phyloP scores from a whole-genome alignment of 2,113 vertebrate species.

The Ranitomeya variabilis region DNA sequence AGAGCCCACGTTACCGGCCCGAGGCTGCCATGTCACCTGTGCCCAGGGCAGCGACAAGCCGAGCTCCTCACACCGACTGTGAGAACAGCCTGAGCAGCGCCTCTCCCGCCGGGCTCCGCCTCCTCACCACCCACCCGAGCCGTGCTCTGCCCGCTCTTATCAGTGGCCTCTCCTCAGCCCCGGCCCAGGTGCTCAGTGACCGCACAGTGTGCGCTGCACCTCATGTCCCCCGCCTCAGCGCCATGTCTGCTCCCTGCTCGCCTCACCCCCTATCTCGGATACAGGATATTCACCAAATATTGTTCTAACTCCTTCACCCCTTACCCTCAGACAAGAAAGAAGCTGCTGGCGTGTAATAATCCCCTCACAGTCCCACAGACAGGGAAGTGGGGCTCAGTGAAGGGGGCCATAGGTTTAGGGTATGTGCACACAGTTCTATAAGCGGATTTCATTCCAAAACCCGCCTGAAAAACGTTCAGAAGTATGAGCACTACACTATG shows the following conservation, averaged over 20 bases:
- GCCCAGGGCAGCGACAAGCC: neutral
- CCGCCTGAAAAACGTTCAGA: no score
- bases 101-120: neutral
- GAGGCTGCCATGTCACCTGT: neutral
- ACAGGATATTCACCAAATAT: conserved; percentile 40
- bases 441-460: no score
- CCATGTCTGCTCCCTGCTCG: neutral
- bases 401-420: neutral
- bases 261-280: neutral
- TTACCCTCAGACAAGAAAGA: neutral
- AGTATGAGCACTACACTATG: no score
- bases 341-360: neutral
- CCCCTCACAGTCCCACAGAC: neutral
- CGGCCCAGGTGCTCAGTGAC: no score
- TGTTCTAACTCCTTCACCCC: conserved; percentile 42
- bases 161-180: neutral
- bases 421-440: no score
- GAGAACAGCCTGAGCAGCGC: neutral
- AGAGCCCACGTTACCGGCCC: neutral
- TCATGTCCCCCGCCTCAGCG: no score
- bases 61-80: neutral
- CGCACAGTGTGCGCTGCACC: no score
- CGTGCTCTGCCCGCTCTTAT: neutral
- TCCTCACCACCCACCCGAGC: neutral
- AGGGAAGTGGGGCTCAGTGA: neutral